Base-by-base conservation (phyloP, 2,888 invertebrate genomes). In the Carcina quercana region DNA sequence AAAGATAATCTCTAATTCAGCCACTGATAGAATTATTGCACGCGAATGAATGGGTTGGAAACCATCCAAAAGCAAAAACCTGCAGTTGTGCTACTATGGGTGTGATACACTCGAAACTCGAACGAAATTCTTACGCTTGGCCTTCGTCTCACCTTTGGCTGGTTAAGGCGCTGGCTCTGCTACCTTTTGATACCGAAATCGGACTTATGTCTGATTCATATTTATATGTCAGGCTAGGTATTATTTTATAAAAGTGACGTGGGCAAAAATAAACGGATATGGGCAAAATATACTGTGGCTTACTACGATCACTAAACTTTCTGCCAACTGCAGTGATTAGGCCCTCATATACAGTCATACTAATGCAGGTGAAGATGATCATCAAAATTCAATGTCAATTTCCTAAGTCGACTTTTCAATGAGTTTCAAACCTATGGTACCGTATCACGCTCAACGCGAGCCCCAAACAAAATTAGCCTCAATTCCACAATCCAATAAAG, bases 21-120 rank as follows among this genome's bases (percentile, higher is more conserved):
- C 48, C 40, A 47, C 52, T 59, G 65, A 70, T 67, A 61, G 60
- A 73, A 69, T 66, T 73, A 72, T 66, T 57, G 61, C 63, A 52
- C 51, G 47, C 47, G 56, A 59, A 56, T 57, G 57, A 59, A 60
- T 60, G 43, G 54, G 48, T 67, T 73, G 73, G 72, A 61, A 38
- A 35, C 14, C 31, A 37, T 63, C 74, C 74, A 74, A 61, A 33
- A 35, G 37, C 45, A 42, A 43, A 47, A 42, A 42, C 31, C n/a
- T n/a, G 28, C 25, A 15, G 33, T 13, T 17, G 17, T 12, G 33
- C 13, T 34, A 34, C 28, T 15, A 34, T 10, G 24, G 25, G 5
- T 13, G 11, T 12, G 10, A 20, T 13, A 13, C 27, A 13, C 19
- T 14, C 3, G 1, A 28, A 28, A 19, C 20, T 28, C 28, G 28